These are phyloP conservation scores for Nebria ingens DNA, from an alignment of 1,140 invertebrate species.

Conservation along the genomic window DNA sequence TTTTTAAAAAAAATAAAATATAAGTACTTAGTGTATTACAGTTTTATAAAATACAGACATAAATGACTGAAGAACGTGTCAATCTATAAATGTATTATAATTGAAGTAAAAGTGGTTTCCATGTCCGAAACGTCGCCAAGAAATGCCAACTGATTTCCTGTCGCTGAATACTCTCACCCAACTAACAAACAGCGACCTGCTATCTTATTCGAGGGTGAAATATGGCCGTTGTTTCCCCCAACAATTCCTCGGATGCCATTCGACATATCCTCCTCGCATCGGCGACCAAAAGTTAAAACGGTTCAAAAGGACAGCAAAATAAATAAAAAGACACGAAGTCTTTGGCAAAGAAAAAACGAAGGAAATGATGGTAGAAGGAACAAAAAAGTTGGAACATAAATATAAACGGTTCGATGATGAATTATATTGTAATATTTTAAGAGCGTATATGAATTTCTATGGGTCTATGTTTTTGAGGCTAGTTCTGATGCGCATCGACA, in stretches of 20 bases:
- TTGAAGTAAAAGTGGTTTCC: no score
- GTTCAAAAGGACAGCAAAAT: constrained; percentile 2
- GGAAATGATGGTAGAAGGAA: not conserved
- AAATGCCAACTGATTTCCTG: not conserved
- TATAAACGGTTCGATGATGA: not conserved
- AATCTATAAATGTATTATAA: no score
- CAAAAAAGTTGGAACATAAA: constrained; percentile 2
- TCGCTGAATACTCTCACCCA: not conserved
- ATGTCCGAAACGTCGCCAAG: not conserved
- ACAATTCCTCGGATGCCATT: constrained; percentile 4
- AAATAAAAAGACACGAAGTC: not conserved
- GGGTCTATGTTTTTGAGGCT: not conserved
- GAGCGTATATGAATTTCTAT: not conserved
- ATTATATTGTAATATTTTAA: constrained; percentile 9
- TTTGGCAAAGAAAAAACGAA: not conserved
- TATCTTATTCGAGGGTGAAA: no score
- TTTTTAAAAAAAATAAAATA: no score
- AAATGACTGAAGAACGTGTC: no score
- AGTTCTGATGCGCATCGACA: not conserved
- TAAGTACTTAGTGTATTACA: no score
- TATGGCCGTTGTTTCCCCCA: constrained; percentile 2
- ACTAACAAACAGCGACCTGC: not conserved
- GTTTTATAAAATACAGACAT: no score
- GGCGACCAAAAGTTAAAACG: constrained; percentile 1
- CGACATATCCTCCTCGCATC: not conserved